These are phyloP conservation scores for Anser brachyrhynchus DNA, from an alignment of 2,113 vertebrate genomes.

Conservation along the genomic window DNA sequence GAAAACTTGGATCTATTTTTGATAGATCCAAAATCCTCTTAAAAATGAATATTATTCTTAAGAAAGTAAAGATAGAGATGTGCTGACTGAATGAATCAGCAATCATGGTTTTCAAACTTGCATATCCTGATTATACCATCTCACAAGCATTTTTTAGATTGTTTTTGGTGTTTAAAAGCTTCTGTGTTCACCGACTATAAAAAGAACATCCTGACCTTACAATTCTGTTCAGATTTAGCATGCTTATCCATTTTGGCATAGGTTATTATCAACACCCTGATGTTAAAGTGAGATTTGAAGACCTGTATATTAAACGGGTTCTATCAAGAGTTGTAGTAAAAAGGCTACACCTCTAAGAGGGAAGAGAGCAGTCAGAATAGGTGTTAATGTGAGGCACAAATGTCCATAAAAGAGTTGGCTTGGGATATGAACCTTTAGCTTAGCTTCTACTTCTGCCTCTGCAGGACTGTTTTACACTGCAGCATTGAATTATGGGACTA, in stretches of 20 bases:
- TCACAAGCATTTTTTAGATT: background rate
- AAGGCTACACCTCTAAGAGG: background rate
- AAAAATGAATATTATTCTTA: background rate
- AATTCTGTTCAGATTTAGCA: background rate
- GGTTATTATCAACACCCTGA: background rate
- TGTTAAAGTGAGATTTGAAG: background rate
- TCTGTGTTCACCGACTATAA: background rate
- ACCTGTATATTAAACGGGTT: background rate
- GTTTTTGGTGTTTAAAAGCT: background rate
- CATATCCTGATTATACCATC: background rate
- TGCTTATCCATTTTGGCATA: background rate
- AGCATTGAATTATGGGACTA: background rate
- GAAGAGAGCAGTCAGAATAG: background rate
- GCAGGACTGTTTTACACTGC: background rate
- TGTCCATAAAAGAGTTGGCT: background rate
- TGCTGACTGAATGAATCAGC: background rate
- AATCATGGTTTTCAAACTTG: background rate
- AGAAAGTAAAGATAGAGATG: background rate
- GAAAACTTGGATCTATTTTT: background rate
- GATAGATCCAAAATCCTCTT: background rate
- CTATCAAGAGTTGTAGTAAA: background rate
- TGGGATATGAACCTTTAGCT: background rate
- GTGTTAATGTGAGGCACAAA: background rate
- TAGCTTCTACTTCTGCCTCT: background rate
- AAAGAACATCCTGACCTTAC: background rate